Base-by-base conservation (phyloP, 2,888 invertebrate genomes). In the Campoletis raptor region DNA sequence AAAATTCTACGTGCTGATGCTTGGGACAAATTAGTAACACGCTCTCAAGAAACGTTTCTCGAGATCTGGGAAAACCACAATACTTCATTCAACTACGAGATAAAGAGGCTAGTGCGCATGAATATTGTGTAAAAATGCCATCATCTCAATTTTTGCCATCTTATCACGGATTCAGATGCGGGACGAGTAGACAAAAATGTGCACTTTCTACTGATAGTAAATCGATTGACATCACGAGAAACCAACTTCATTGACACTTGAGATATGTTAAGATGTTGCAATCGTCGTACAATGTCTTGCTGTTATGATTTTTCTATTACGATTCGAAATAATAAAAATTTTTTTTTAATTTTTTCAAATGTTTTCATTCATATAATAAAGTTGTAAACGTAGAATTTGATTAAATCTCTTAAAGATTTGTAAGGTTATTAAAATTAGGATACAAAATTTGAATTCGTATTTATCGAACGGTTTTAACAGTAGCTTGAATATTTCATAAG, bases 41-140 rank as follows among this genome's bases (percentile, higher is more conserved):
- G 45, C 36, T 48, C 21, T 24, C 24, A 79, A 8, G 30, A 30
- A 37, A 48, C 15, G 37, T 30, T 64, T 18, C 42, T 57, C 5
- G 74, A 73, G 70, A 72, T 72, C 72, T 57, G 40, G 48, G n/a
- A 66, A 67, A 80, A 48, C 61, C 52, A 24, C 18, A 40, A 81
- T 21, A 37, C 69, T 86, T 78, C 74, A 81, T 84, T 86, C 66
- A 86, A 81, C 69, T n/a, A 70, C 42, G 21, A 12, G 81, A 84
- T 81, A 79, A 79, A 69, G 40, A 21, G 18, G 24, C 5, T 45
- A 72, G 21, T 24, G 76, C 72, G 70, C 36, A 52, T 78, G 42
- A 6, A 0, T 30, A 40, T 70, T 40, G 15, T 64, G 40, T 76
- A 2, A 36, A 77, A 48, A 69, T 40, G 9, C 15, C 24, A 74